Conservation (phyloP, 2,797 vertebrate genomes). For the Pachyuromys duprasi region DNA sequence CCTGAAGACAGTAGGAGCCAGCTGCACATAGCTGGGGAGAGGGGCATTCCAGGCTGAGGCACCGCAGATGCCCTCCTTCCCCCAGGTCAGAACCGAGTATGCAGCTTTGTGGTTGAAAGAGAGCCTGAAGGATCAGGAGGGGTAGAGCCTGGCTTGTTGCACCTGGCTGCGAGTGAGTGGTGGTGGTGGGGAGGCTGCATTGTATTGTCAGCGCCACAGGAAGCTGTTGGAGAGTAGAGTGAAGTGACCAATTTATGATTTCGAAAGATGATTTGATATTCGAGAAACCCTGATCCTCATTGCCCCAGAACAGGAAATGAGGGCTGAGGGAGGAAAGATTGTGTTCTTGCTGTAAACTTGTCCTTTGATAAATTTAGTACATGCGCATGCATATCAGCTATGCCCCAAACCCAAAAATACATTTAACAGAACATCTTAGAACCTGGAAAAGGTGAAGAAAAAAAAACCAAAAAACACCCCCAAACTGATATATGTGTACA, state of each 20-base stretch:
- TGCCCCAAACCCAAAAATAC: not conserved
- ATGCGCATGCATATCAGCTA: not conserved
- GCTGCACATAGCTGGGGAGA: not conserved
- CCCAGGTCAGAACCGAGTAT: not conserved
- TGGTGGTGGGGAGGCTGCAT: not conserved
- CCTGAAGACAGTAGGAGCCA: not conserved
- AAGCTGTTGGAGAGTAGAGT: not conserved
- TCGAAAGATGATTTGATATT: constrained; percentile 43
- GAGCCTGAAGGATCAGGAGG: not conserved
- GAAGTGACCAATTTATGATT: constrained; percentile 17
- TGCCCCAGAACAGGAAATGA: not conserved
- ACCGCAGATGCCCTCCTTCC: not conserved
- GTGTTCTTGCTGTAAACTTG: not conserved
- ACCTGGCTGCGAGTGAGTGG: not conserved
- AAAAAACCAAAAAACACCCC: too few relatives aligned
- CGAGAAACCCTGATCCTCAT: not conserved
- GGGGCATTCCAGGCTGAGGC: not conserved
- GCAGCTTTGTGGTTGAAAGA: not conserved
- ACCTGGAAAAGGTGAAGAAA: not conserved
- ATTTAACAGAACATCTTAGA: not conserved
- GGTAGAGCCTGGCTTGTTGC: not conserved
- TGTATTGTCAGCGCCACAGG: not conserved
- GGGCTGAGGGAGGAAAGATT: not conserved
- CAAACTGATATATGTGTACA: not conserved
- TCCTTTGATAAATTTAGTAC: constrained; percentile 18